These are phyloP conservation scores for Neogale vison DNA, from an alignment of 2,113 vertebrate genomes.

Conservation along the genomic window DNA sequence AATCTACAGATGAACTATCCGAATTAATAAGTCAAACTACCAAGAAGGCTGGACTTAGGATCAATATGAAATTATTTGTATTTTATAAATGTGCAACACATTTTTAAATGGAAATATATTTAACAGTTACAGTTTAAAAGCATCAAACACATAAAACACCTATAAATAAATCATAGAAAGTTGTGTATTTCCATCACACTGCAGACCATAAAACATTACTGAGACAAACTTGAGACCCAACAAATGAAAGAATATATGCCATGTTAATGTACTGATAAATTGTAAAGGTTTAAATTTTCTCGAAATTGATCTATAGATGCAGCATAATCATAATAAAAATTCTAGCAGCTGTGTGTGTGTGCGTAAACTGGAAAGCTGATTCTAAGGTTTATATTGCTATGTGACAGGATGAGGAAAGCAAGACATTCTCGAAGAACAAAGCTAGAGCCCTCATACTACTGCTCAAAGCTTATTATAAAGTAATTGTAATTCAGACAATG, in stretches of 20 bases:
- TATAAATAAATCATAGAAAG: neutral
- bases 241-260: neutral
- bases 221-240: neutral
- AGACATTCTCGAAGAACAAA: neutral
- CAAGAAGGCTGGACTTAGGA: neutral
- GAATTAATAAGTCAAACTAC: neutral
- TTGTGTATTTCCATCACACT: neutral
- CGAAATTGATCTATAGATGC: neutral
- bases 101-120: conserved; percentile 12
- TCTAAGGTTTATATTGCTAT: neutral
- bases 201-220: neutral
- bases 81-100: neutral
- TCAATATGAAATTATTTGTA: neutral
- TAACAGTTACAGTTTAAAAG: neutral
- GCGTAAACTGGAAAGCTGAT: neutral
- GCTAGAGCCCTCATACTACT: neutral
- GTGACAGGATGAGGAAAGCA: neutral
- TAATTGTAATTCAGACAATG: neutral
- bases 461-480: neutral
- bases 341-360: neutral
- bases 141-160: neutral
- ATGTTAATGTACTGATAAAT: neutral
- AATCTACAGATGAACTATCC: neutral
- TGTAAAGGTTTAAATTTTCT: neutral
- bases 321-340: neutral